These are phyloP conservation scores for Lophius piscatorius DNA, from an alignment of 2,113 vertebrate species.

Conservation along the genomic window DNA sequence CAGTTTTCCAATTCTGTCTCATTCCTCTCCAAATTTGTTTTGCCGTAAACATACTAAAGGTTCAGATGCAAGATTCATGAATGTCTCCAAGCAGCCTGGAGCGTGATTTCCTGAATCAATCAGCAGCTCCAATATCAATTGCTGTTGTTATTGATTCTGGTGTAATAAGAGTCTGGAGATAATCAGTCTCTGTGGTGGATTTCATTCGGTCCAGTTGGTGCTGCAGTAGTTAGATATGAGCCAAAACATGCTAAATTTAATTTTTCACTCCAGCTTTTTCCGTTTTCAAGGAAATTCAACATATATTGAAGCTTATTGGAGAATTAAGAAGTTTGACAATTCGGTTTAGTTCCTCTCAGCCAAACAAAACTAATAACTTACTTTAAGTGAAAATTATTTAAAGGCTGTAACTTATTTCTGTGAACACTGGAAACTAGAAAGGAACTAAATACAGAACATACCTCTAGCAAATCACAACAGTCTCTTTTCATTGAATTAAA, in stretches of 20 bases:
- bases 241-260: neutral
- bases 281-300: neutral
- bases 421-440: neutral
- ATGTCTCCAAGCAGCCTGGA: constrained; percentile 34
- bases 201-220: neutral
- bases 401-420: neutral
- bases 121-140: constrained; percentile 34
- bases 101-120: constrained; percentile 53
- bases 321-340: constrained; percentile 1
- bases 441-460: too few species aligned
- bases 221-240: constrained; percentile 1
- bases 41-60: neutral
- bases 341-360: neutral
- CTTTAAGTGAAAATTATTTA: neutral
- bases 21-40: constrained; percentile 24
- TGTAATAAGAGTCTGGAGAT: constrained; percentile 4
- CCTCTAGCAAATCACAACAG: too few species aligned
- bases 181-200: neutral
- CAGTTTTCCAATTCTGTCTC: constrained; percentile 24
- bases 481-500: too few species aligned
- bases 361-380: neutral
- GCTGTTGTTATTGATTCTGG: constrained; percentile 37
- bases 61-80: constrained; percentile 60
- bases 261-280: neutral
- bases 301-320: neutral